A percentile compares a stretch with the other conserved stretches of the same genome.
phyloP scores from a whole-genome alignment of 2,797 vertebrate species.

The Chromis chromis region DNA sequence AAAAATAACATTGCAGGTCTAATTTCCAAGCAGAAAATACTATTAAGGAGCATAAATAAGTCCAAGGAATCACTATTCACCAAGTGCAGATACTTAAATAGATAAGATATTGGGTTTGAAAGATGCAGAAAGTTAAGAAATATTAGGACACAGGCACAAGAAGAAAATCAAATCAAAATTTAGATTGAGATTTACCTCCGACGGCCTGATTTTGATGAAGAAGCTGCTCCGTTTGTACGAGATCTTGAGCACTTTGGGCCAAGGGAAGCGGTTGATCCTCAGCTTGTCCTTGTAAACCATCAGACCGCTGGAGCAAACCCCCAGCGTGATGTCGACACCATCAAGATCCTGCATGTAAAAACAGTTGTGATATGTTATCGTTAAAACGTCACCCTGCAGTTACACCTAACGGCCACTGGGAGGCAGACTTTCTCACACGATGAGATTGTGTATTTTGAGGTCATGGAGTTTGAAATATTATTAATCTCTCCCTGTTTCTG shows the following conservation, averaged over 20 bases:
- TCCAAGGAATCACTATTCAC: no score
- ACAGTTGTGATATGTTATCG: background rate
- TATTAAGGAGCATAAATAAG: no score
- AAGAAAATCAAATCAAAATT: background rate
- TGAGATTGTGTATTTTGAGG: conserved; percentile 26
- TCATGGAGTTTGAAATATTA: conserved; percentile 57
- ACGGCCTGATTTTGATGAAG: conserved; percentile 94
- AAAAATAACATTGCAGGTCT: no score
- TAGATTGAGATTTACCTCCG: conserved; percentile 86
- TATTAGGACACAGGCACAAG: no score
- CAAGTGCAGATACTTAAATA: no score
- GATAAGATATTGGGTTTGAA: no score
- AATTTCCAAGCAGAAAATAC: no score
- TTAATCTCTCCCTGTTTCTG: conserved; percentile 52
- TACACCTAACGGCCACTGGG: conserved; percentile 61
- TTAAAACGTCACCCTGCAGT: conserved; percentile 22
- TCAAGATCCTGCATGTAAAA: conserved; percentile 90
- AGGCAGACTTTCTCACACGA: conserved; percentile 57
- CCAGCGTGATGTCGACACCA: conserved; percentile 94
- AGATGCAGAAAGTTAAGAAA: background rate
- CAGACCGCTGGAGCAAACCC: conserved; percentile 94
- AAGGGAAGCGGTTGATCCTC: conserved; percentile 95
- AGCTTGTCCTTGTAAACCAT: conserved; percentile 97
- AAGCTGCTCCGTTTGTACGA: conserved; percentile 98
- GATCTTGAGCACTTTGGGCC: conserved; percentile 98